Evolutionary conservation across 92 coral and sea anemone genomes (phyloP).

Genomic region (Palythoa grandiflora): DNA sequence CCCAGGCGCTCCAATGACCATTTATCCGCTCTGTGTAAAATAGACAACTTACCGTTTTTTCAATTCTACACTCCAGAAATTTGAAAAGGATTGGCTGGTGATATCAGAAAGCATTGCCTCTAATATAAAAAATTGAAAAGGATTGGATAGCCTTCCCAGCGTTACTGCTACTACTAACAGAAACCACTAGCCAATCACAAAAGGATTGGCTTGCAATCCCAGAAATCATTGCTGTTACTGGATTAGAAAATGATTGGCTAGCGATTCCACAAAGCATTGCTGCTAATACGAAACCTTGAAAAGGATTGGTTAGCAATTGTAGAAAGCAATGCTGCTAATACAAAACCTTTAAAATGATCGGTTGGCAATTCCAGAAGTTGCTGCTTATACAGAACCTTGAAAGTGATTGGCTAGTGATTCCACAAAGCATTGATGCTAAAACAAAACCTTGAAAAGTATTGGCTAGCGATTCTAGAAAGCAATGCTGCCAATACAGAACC

Average conservation of each 20-base stretch:
- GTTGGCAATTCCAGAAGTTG: neutral
- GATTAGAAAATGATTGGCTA: neutral
- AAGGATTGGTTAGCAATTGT: neutral
- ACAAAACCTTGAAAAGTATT: neutral
- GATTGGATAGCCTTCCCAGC: no score
- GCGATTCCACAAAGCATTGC: neutral
- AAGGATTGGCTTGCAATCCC: neutral
- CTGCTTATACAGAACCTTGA: neutral
- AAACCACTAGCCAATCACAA: no score
- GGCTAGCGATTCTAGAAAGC: neutral
- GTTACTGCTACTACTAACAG: no score
- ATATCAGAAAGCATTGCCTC: neutral
- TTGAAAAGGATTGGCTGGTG: neutral
- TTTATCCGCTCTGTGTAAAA: constrained; percentile 33
- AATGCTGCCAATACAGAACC: neutral
- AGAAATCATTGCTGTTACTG: neutral
- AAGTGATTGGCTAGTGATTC: neutral
- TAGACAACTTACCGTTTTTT: neutral
- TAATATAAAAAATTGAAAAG: no score
- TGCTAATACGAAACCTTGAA: neutral
- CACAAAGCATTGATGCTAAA: neutral
- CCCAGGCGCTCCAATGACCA: constrained; percentile 63
- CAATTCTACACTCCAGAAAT: neutral
- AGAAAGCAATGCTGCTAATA: neutral
- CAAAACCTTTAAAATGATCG: neutral